Conservation (phyloP, 2,113 vertebrate species). For the Philantomba maxwellii region DNA sequence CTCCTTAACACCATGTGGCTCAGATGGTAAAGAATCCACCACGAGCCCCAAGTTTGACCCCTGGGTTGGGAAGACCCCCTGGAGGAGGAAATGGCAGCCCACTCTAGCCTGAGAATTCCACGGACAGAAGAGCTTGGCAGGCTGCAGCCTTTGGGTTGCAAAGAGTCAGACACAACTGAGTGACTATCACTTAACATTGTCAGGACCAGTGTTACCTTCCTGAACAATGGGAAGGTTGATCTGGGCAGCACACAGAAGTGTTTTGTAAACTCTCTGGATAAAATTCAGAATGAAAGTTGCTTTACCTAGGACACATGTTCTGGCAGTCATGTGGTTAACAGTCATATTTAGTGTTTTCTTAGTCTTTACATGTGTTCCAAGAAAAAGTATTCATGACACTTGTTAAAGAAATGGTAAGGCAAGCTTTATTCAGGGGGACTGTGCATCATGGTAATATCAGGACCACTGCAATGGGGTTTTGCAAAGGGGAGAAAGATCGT, state of each 20-base stretch:
- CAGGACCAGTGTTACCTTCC: background rate
- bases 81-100: background rate
- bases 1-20: background rate
- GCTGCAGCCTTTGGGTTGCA: background rate
- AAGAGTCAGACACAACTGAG: background rate
- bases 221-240: background rate
- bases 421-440: background rate
- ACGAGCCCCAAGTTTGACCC: background rate
- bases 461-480: background rate
- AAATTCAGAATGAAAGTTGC: background rate
- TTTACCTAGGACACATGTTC: background rate
- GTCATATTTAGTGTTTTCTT: background rate
- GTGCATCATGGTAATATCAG: accelerated
- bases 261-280: background rate
- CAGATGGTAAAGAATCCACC: background rate
- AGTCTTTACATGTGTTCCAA: background rate
- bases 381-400: background rate
- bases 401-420: background rate
- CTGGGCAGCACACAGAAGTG: background rate
- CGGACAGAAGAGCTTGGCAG: background rate
- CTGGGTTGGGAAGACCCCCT: background rate
- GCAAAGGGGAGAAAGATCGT: background rate
- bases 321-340: background rate
- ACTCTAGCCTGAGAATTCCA: background rate
- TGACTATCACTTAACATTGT: background rate